A percentile compares a stretch with the other conserved stretches of the same genome.
Evolutionary conservation across 2,797 vertebrate species (phyloP).

Genomic region (Phataginus tetradactyla): DNA sequence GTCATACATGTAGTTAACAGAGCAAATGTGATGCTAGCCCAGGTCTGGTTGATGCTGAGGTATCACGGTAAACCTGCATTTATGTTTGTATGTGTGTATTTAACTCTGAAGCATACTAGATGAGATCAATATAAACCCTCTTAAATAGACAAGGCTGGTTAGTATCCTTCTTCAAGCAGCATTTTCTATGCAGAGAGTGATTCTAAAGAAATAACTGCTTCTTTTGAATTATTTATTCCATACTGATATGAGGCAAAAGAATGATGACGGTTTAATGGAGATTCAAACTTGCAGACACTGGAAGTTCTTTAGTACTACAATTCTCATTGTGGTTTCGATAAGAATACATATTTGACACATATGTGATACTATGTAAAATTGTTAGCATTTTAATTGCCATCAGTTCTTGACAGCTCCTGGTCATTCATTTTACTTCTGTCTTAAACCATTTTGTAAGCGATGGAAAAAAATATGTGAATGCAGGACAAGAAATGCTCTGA

Average conservation of each 20-base stretch:
- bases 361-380: neutral
- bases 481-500: neutral
- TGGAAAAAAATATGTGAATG: constrained; percentile 24
- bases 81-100: neutral
- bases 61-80: neutral
- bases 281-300: neutral
- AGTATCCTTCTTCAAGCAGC: constrained; percentile 37
- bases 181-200: constrained; percentile 49
- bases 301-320: neutral
- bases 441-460: constrained; percentile 34
- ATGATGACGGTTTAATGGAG: neutral
- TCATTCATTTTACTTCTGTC: constrained; percentile 10
- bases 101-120: neutral
- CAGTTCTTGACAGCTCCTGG: neutral
- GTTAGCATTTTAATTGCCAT: neutral
- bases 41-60: neutral
- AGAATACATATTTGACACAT: neutral
- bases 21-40: neutral
- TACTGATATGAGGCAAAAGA: neutral
- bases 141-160: constrained; percentile 57
- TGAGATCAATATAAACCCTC: neutral
- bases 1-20: neutral
- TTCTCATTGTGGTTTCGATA: constrained; percentile 1
- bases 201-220: constrained; percentile 66
- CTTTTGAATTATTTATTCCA: constrained; percentile 64